Evolutionary conservation across 2,113 vertebrate genomes (phyloP), one percentile per base, ranked within the genome.

Genomic region (Malurus melanocephalus): DNA sequence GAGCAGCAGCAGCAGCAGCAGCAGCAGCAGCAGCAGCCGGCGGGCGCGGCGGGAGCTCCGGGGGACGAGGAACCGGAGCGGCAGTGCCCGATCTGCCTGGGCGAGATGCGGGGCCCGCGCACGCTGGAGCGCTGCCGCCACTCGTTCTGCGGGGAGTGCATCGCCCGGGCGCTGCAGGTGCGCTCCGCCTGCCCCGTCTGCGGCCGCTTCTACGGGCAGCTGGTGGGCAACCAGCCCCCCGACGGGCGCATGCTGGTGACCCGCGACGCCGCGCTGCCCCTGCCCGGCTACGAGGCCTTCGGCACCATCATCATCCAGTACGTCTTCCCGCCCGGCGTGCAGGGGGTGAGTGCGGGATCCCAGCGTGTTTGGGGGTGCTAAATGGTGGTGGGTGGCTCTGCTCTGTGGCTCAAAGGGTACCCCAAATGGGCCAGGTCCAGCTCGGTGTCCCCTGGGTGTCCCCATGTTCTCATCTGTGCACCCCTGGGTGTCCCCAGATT

Each of bases 261-360:
- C 89, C 96, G 98, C 94, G 98, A 99, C 42, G 97, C 98, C 56
- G 98, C 98, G 40, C 97, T 99, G 66, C 98, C 98, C 43, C 97
- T 99, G 91, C 98, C 98, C 46, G 98, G 99, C 85, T 98, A 99
- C 53, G 99, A 99, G 97, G 98, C 98, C 61, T 98, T 97, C 10
- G 99, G 99, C 75, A 99, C 98, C 96, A 98, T 99, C 97, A 98
- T 98, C 97, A 98, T 99, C 96, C 98, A 99, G 95, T 99, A 99
- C 76, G 98, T 98, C 98, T 99, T 99, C 97, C 98, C 98, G 81
- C 98, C 98, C 48, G 99, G 99, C 78, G 96, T 98, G 48, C 98
- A 98, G 90, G 97, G 98, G 95, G 99, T 99, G 97, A 98, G 99
- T 74, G 79, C 20, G 62, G 21, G 9, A 38, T 38, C 32, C 0